Base-by-base conservation (phyloP, 1,140 invertebrate species). In the Drosophila persimilis region DNA sequence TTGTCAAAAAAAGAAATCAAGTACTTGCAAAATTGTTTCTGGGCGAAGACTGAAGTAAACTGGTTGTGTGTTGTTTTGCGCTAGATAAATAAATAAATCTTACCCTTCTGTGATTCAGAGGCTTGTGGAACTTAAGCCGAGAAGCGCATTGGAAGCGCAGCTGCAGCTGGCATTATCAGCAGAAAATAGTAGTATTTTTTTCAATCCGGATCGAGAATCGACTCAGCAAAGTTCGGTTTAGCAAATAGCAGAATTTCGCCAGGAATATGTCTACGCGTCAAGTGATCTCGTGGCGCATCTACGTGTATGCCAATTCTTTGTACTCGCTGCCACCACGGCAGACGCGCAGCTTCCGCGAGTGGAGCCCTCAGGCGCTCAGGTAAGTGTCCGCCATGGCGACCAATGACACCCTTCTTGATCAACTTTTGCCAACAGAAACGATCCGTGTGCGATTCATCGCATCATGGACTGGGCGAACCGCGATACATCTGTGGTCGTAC, bases 381-480 rank as follows among this genome's bases (percentile, higher is more conserved):
- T 85, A 20, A 62, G 52, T 22, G 54, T 2, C 0, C 0, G 8
- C 9, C 0, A 2, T 7, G 7, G 11, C 31, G 31, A 31, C 31
- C 0, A 9, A 6, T 8, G 1, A n/a, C 20, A 2, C 15, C 17
- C 11, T 31, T 51, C 13, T 6, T 9, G 0, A 13, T 20, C 22
- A 8, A 11, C 9, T 11, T 39, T 39, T 13, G 3, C 6, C 24
- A 1, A 1, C 24, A 88, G 81, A 6, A 26, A 20, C 1, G 31
- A 61, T 7, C 51, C 61, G 2, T 43, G 22, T 29, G 77, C 66
- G 13, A 2, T 80, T 20, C 77, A 71, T 26, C 70, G 81, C 6
- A 2, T 86, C 4, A 51, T 72, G 56, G 43, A 43, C 24, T 86
- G 80, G 50, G 83, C 59, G 13, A 77, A 81, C 51, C 83, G 81